Conservation (phyloP, 2,888 invertebrate genomes). For the Megamerina dolium region DNA sequence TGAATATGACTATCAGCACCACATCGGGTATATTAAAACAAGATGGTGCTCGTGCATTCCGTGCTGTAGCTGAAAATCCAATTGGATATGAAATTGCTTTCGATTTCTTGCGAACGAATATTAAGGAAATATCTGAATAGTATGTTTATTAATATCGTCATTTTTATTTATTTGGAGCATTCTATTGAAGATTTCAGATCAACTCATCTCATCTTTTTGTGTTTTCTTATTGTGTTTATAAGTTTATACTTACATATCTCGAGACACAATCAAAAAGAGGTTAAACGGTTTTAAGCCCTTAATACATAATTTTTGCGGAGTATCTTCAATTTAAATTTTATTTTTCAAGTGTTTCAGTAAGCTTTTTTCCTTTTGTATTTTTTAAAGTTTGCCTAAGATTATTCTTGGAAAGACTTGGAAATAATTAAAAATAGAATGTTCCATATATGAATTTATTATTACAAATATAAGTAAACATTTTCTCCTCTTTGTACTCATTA, state of each 20-base stretch:
- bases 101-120: slow-evolving; percentile 51
- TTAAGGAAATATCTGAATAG: slow-evolving; percentile 48
- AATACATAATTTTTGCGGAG: too few relatives aligned
- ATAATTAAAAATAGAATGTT: too few relatives aligned
- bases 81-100: slow-evolving; percentile 58
- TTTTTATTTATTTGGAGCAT: too few relatives aligned
- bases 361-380: background rate
- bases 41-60: slow-evolving; percentile 56
- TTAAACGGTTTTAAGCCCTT: too few relatives aligned
- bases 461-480: background rate
- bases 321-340: too few relatives aligned
- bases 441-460: background rate
- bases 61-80: slow-evolving; percentile 55
- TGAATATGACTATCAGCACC: slow-evolving; percentile 51
- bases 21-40: slow-evolving; percentile 57
- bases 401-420: too few relatives aligned
- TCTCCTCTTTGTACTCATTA: slow-evolving; percentile 23
- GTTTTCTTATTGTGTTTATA: background rate
- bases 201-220: too few relatives aligned
- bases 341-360: too few relatives aligned
- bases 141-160: slow-evolving; percentile 31
- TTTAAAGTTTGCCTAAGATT: background rate
- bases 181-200: too few relatives aligned
- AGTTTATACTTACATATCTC: background rate
- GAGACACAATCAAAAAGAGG: too few relatives aligned